These are phyloP conservation scores for Dicrostonyx torquatus DNA, from an alignment of 2,797 vertebrate genomes.

Conservation along the genomic window DNA sequence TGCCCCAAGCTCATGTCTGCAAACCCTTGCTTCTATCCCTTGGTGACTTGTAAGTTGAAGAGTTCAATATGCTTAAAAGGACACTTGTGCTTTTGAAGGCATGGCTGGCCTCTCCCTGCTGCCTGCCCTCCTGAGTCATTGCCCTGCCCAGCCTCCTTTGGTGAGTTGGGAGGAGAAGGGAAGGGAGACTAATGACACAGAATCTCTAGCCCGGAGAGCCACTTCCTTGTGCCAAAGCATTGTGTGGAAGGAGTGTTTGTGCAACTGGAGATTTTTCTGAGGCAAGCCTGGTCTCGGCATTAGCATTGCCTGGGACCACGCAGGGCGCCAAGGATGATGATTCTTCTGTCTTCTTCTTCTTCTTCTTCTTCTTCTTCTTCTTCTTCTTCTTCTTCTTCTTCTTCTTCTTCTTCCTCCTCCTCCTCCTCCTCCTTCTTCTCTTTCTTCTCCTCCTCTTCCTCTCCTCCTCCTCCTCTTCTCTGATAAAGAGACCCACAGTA, in stretches of 20 bases:
- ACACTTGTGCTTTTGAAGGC: constrained; percentile 21
- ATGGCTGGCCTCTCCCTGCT: neutral
- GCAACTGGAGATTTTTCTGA: neutral
- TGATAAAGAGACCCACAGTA: neutral
- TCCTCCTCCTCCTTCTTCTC: no score
- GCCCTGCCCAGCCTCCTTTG: constrained; percentile 41
- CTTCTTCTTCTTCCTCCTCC: no score
- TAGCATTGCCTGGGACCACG: neutral
- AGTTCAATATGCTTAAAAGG: constrained; percentile 53
- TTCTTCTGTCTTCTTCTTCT: no score
- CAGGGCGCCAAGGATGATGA: neutral
- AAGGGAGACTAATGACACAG: constrained; percentile 29
- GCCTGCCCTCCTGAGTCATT: constrained; percentile 62
- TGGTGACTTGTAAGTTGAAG: constrained; percentile 17
- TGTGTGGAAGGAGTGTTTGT: neutral
- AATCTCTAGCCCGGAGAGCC: constrained; percentile 49
- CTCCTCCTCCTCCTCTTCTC: neutral
- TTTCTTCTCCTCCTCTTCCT: accelerated
- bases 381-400: no score
- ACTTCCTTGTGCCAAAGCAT: neutral
- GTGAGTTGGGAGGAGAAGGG: constrained; percentile 44
- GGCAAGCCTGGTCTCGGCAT: constrained; percentile 3
- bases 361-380: no score
- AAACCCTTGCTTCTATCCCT: neutral
- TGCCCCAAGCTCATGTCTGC: neutral